These are phyloP conservation scores for Limosa lapponica DNA, from an alignment of 2,797 vertebrate genomes.

Conservation along the genomic window DNA sequence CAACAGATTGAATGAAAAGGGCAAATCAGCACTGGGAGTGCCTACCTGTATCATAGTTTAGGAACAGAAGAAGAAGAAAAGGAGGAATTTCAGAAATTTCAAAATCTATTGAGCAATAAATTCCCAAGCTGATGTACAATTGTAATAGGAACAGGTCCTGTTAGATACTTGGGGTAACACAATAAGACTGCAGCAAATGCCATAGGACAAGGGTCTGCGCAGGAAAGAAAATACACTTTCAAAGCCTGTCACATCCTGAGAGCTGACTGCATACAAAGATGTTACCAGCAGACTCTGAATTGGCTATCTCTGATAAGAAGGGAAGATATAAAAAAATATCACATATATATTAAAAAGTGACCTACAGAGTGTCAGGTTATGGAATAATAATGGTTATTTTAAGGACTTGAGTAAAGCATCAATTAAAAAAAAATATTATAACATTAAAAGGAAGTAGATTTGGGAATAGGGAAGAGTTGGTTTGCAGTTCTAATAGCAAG, in stretches of 20 bases:
- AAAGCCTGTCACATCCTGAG: background rate
- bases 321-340: background rate
- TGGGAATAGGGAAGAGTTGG: background rate
- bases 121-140: background rate
- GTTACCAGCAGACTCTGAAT: background rate
- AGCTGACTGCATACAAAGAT: background rate
- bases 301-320: background rate
- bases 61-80: background rate
- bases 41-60: background rate
- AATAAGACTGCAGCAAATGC: background rate
- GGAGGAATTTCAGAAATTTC: background rate
- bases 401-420: background rate
- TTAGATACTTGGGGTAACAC: background rate
- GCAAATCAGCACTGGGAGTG: background rate
- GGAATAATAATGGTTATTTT: background rate
- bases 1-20: background rate
- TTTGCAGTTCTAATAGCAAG: background rate
- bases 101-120: background rate
- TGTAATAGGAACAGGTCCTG: fast-evolving
- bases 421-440: background rate
- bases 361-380: background rate
- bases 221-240: background rate
- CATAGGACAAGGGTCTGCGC: background rate
- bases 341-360: background rate
- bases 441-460: background rate